Conservation (phyloP, 2,888 invertebrate genomes). For the Epinotia brunnichana region DNA sequence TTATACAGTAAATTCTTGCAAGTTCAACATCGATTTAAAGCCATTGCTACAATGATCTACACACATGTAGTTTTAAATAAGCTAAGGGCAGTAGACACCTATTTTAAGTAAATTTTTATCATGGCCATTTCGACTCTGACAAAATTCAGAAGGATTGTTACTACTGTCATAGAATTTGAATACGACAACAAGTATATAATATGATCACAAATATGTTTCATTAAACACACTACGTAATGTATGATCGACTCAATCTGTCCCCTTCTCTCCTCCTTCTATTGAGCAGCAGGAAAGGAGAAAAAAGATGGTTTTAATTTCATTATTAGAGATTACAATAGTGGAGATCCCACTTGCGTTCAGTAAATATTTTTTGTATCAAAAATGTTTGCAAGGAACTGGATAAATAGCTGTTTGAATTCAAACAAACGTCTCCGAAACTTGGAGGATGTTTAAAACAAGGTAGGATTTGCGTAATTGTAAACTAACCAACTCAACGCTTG, state of each 20-base stretch:
- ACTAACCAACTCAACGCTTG: not conserved
- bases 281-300: slow-evolving; percentile 80
- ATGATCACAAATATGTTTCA: slow-evolving; percentile 58
- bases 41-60: slow-evolving; percentile 74
- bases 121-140: slow-evolving; percentile 73
- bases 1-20: slow-evolving; percentile 69
- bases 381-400: slow-evolving; percentile 7
- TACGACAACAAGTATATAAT: slow-evolving; percentile 69
- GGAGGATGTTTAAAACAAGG: too few species aligned
- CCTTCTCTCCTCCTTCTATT: slow-evolving; percentile 78
- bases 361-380: not conserved
- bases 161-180: slow-evolving; percentile 75
- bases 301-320: slow-evolving; percentile 61
- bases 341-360: slow-evolving; percentile 50
- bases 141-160: slow-evolving; percentile 56
- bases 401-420: not conserved
- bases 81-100: slow-evolving; percentile 72
- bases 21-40: slow-evolving; percentile 68
- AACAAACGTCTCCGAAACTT: too few species aligned
- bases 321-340: slow-evolving; percentile 52
- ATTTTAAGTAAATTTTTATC: slow-evolving; percentile 65
- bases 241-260: slow-evolving; percentile 74
- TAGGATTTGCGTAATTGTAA: too few species aligned
- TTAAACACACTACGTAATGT: slow-evolving; percentile 65
- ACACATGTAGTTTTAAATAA: slow-evolving; percentile 59